These are phyloP conservation scores for Geotrupes spiniger DNA, from an alignment of 2,888 invertebrate genomes.

Conservation along the genomic window DNA sequence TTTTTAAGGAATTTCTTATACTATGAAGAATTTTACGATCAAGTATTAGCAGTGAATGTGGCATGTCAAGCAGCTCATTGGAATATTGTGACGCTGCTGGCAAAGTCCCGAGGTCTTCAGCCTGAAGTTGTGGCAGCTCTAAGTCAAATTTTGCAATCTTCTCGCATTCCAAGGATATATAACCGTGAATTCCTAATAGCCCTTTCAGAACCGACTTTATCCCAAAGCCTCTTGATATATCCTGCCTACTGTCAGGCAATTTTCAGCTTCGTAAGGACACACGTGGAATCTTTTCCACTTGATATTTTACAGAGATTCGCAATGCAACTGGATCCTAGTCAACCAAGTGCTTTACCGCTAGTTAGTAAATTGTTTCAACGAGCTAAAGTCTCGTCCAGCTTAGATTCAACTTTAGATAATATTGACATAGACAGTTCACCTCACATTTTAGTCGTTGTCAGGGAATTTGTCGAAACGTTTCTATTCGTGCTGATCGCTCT, in stretches of 20 bases:
- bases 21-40: constrained; percentile 63
- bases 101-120: constrained; percentile 54
- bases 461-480: constrained; percentile 56
- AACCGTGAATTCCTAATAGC: constrained; percentile 43
- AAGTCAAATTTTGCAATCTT: constrained; percentile 51
- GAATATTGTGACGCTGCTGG: constrained; percentile 55
- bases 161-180: constrained; percentile 35
- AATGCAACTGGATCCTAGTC: constrained; percentile 61
- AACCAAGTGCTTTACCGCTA: constrained; percentile 53
- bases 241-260: constrained; percentile 42
- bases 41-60: constrained; percentile 61
- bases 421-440: constrained; percentile 47
- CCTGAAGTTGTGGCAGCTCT: constrained; percentile 57
- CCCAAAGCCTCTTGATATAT: constrained; percentile 44
- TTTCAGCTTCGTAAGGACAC: constrained; percentile 40
- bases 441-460: constrained; percentile 35
- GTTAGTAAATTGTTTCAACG: constrained; percentile 45
- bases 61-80: constrained; percentile 62
- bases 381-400: constrained; percentile 40
- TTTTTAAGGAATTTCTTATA: constrained; percentile 55
- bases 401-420: constrained; percentile 54
- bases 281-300: constrained; percentile 39
- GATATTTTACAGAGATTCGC: constrained; percentile 52
- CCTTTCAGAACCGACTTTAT: constrained; percentile 46
- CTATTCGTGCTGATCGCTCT: constrained; percentile 51